These are phyloP conservation scores for Hemithea aestivaria DNA, from an alignment of 2,888 invertebrate genomes.

Conservation along the genomic window DNA sequence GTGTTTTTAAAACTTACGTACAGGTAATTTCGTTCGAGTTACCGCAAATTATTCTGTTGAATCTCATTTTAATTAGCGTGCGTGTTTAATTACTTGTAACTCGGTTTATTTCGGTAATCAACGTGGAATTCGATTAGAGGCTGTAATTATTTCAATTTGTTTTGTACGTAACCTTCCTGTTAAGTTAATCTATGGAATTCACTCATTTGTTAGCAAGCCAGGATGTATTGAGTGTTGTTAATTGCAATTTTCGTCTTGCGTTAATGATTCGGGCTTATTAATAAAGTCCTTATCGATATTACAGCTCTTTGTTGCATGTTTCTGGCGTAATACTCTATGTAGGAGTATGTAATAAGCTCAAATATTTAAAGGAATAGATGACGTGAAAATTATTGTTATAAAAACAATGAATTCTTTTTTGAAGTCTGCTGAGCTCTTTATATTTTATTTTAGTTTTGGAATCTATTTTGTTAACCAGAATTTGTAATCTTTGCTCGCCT, in stretches of 20 bases:
- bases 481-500: too few relatives aligned
- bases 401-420: too few relatives aligned
- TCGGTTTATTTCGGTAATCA: conserved; percentile 41
- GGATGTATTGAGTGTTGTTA: background rate
- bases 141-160: conserved; percentile 16
- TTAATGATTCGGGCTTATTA: too few relatives aligned
- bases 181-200: conserved; percentile 4
- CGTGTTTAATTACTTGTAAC: conserved; percentile 45
- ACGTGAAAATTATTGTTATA: too few relatives aligned
- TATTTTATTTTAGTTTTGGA: too few relatives aligned
- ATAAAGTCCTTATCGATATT: background rate
- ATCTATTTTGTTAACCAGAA: too few relatives aligned
- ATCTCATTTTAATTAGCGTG: conserved; percentile 49
- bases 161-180: conserved; percentile 9
- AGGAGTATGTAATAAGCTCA: too few relatives aligned
- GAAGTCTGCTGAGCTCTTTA: too few relatives aligned
- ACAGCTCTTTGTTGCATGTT: too few relatives aligned
- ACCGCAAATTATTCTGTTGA: conserved; percentile 44
- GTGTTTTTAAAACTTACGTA: conserved; percentile 20
- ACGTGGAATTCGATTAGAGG: conserved; percentile 24
- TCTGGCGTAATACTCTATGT: too few relatives aligned
- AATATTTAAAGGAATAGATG: too few relatives aligned
- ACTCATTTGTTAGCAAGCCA: background rate
- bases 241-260: background rate
- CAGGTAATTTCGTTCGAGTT: conserved; percentile 38